A percentile compares a stretch with the other conserved stretches of the same genome.
These are phyloP conservation scores for Helogale parvula DNA, from an alignment of 2,113 vertebrate genomes.

Conservation along the genomic window DNA sequence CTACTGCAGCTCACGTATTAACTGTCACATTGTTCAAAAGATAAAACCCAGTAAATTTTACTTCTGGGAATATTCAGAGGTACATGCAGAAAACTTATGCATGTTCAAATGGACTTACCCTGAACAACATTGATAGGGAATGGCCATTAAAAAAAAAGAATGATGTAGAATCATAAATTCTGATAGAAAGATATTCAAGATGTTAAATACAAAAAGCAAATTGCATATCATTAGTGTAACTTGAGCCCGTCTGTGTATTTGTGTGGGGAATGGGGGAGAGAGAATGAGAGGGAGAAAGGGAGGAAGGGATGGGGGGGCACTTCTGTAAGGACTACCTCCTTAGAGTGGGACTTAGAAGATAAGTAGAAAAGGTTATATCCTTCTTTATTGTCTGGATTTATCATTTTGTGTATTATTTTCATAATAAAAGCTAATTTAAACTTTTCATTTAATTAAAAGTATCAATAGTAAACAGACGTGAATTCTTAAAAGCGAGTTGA, in stretches of 20 bases:
- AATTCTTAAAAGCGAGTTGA: slow-evolving; percentile 44
- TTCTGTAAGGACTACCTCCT: not conserved
- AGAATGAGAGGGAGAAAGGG: not conserved
- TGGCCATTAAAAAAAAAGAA: not conserved
- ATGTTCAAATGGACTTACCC: slow-evolving; percentile 43
- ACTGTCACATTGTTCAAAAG: slow-evolving; percentile 14
- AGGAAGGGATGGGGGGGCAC: not conserved
- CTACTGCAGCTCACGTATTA: slow-evolving; percentile 19
- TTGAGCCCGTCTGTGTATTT: not conserved
- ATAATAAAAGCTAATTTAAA: slow-evolving; percentile 47
- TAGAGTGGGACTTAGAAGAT: not conserved
- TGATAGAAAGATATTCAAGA: not conserved
- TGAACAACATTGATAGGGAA: slow-evolving; percentile 32
- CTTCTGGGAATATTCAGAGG: slow-evolving; percentile 18
- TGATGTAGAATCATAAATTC: not conserved
- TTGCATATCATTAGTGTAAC: not conserved
- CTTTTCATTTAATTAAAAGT: slow-evolving; percentile 42
- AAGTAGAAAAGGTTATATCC: not conserved
- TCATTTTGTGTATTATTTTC: slow-evolving; percentile 41
- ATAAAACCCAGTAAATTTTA: slow-evolving; percentile 5
- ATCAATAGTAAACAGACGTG: not conserved
- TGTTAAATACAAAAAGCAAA: slow-evolving; percentile 41
- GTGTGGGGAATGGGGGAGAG: not conserved
- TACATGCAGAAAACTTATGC: not conserved
- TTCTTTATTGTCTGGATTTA: slow-evolving; percentile 48